These are phyloP conservation scores for Clusia tigrina DNA, from an alignment of 2,888 invertebrate genomes.

Conservation along the genomic window DNA sequence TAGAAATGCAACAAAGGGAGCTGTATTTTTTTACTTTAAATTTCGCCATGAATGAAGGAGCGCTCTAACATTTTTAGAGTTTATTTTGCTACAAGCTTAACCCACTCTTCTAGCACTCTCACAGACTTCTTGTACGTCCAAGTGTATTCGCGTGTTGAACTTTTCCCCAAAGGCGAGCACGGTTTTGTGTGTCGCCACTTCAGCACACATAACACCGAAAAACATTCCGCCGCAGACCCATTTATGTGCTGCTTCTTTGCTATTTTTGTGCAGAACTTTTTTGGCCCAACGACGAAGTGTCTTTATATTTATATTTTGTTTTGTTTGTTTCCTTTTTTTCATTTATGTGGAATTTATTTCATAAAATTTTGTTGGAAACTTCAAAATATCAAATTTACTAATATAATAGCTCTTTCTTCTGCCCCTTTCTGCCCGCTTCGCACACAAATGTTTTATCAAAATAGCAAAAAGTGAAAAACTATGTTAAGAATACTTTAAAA, in stretches of 20 bases:
- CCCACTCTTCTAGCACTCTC: too few species aligned
- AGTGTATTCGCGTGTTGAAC: too few species aligned
- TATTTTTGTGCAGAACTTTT: constrained; percentile 20
- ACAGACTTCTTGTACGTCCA: too few species aligned
- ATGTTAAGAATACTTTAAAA: constrained; percentile 30
- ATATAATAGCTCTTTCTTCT: constrained; percentile 27
- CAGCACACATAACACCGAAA: constrained; percentile 2
- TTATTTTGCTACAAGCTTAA: too few species aligned
- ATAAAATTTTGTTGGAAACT: constrained; percentile 3
- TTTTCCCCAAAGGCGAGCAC: too few species aligned
- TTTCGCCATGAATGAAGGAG: too few species aligned
- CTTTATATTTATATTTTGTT: neutral
- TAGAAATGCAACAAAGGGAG: too few species aligned
- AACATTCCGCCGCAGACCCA: constrained; percentile 41
- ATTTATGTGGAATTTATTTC: neutral
- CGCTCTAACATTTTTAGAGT: too few species aligned
- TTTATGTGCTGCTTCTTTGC: constrained; percentile 43
- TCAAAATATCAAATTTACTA: constrained; percentile 22
- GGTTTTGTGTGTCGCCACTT: neutral
- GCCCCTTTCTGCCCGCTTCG: neutral
- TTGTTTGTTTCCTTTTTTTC: neutral
- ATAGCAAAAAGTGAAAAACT: constrained; percentile 50
- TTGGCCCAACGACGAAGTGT: neutral
- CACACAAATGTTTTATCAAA: too few species aligned
- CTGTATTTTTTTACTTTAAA: too few species aligned